These are phyloP conservation scores for Tanytarsus gracilentus DNA, from an alignment of 2,888 invertebrate genomes.

Conservation along the genomic window DNA sequence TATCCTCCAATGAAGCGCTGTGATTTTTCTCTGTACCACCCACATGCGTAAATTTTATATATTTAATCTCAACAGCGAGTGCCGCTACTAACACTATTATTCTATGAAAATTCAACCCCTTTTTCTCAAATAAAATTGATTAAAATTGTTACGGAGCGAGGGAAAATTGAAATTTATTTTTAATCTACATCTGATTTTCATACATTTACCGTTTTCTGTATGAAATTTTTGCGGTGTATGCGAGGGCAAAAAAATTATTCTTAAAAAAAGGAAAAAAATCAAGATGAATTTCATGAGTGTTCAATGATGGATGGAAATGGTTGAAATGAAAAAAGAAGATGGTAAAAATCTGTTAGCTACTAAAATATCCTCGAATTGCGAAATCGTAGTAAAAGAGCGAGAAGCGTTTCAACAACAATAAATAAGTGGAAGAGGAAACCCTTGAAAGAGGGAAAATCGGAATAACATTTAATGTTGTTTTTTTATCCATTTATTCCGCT, in stretches of 20 bases:
- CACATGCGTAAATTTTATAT: conserved; percentile 4
- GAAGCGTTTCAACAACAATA: too few relatives aligned
- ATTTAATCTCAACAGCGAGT: background rate
- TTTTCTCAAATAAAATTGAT: conserved; percentile 1
- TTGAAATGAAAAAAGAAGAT: too few relatives aligned
- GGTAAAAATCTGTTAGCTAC: background rate
- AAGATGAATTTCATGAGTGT: too few relatives aligned
- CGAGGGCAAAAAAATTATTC: background rate
- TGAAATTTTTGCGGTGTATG: background rate
- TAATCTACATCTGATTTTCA: conserved; percentile 29
- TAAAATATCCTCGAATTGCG: background rate
- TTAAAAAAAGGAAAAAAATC: background rate
- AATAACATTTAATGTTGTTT: conserved; percentile 18
- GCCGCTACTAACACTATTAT: background rate
- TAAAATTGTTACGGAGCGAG: background rate
- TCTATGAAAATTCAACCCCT: conserved; percentile 2
- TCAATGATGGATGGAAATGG: too few relatives aligned
- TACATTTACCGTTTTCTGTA: background rate
- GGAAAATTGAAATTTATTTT: conserved; percentile 23
- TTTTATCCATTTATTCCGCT: conserved; percentile 7
- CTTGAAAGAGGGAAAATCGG: conserved; percentile 21
- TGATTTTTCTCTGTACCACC: conserved; percentile 17
- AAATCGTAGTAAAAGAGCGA: conserved; percentile 15
- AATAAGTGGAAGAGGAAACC: conserved; percentile 1
- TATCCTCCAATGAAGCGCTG: background rate